phyloP scores from a whole-genome alignment of 2,888 invertebrate species.

The Xestoiulus laeticollis region DNA sequence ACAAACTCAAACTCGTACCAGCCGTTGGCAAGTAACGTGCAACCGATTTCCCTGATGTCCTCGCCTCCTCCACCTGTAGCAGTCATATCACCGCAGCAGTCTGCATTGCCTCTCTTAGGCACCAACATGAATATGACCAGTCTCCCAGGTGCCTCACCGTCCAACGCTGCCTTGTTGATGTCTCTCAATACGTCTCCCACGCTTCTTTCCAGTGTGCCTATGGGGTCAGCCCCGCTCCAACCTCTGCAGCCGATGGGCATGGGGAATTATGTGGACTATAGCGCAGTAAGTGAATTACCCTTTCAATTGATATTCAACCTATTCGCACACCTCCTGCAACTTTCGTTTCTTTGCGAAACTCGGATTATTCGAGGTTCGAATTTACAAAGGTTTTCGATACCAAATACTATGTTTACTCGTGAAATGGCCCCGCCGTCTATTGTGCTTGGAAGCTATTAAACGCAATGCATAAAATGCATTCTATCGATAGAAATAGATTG shows the following conservation, averaged over 20 bases:
- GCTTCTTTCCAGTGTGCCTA: conserved; percentile 41
- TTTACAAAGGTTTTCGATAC: too few relatives aligned
- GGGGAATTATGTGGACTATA: conserved; percentile 31
- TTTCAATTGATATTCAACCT: too few relatives aligned
- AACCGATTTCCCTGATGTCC: conserved; percentile 55
- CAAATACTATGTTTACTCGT: too few relatives aligned
- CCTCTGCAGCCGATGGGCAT: conserved; percentile 31
- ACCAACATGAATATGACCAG: conserved; percentile 7
- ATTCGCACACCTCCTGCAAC: too few relatives aligned
- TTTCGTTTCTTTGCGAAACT: too few relatives aligned
- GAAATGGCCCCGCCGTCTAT: too few relatives aligned
- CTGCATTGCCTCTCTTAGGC: conserved; percentile 35
- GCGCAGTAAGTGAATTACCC: neutral
- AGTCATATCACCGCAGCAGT: conserved; percentile 50
- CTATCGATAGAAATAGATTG: too few relatives aligned
- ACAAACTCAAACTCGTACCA: conserved; percentile 45
- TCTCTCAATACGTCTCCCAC: conserved; percentile 40
- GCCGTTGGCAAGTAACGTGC: conserved; percentile 50
- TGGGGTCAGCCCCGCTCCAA: conserved; percentile 16
- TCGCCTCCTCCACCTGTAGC: conserved; percentile 53
- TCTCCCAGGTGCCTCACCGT: conserved; percentile 51
- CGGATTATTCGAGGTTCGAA: too few relatives aligned
- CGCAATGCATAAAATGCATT: too few relatives aligned
- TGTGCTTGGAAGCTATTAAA: too few relatives aligned
- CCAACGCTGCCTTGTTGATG: conserved; percentile 54